Evolutionary conservation across 2,888 invertebrate genomes (phyloP).

Genomic region (Drosophila algonquin): DNA sequence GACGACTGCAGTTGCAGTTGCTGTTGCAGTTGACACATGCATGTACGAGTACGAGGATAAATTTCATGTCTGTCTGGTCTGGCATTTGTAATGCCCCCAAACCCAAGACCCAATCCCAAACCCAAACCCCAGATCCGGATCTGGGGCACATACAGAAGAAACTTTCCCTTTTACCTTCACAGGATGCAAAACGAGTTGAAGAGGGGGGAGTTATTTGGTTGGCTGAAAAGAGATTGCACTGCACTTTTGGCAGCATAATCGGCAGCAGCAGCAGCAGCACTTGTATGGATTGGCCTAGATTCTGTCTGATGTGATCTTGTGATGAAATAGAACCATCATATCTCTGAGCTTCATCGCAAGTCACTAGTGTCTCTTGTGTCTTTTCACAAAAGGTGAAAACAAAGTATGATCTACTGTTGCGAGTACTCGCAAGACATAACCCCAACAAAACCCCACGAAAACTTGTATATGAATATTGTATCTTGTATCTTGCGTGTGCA

Average conservation of each 20-base stretch:
- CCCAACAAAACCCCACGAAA: constrained; percentile 8
- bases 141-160: constrained; percentile 29
- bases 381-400: constrained; percentile 38
- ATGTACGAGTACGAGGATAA: constrained; percentile 31
- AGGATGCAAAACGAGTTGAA: constrained; percentile 48
- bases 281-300: neutral
- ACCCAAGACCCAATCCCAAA: no score
- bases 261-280: no score
- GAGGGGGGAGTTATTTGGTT: constrained; percentile 6
- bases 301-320: constrained; percentile 15
- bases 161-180: constrained; percentile 45
- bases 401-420: neutral
- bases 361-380: constrained; percentile 9
- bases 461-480: constrained; percentile 23
- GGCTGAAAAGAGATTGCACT: constrained; percentile 18
- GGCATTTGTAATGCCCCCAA: constrained; percentile 64
- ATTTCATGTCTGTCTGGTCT: constrained; percentile 55
- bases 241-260: neutral
- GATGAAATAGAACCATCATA: constrained; percentile 43
- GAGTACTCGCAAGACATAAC: constrained; percentile 37
- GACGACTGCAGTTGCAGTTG: constrained; percentile 1
- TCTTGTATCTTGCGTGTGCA: constrained; percentile 55
- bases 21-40: constrained; percentile 64
- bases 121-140: constrained; percentile 41
- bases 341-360: constrained; percentile 23